Evolutionary conservation across 1,140 invertebrate species (phyloP).

Genomic region (Dufourea novaeangliae): DNA sequence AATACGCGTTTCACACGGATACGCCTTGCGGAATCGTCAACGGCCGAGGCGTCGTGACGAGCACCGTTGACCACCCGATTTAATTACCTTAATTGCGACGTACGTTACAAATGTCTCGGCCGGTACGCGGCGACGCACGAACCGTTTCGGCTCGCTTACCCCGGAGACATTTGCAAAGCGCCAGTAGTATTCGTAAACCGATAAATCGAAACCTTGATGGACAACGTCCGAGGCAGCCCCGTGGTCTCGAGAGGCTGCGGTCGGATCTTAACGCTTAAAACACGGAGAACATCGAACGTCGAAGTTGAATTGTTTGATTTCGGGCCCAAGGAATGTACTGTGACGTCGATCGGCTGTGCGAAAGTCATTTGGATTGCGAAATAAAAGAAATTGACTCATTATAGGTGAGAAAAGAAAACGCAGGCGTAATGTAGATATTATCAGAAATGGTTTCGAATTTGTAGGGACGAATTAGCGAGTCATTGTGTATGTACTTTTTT

Average conservation of each 20-base stretch:
- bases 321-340: too few relatives aligned
- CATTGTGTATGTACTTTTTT: too few relatives aligned
- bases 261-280: conserved; percentile 19
- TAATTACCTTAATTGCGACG: conserved; percentile 71
- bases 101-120: conserved; percentile 80
- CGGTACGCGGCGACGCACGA: conserved; percentile 15
- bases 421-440: too few relatives aligned
- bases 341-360: too few relatives aligned
- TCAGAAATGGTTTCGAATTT: too few relatives aligned
- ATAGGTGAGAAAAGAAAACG: too few relatives aligned
- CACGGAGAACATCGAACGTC: neutral
- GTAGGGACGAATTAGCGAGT: too few relatives aligned
- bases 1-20: conserved; percentile 20
- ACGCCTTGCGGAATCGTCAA: conserved; percentile 49
- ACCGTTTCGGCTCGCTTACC: conserved; percentile 39
- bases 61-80: conserved; percentile 34
- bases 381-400: too few relatives aligned
- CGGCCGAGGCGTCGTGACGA: conserved; percentile 49
- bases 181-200: neutral
- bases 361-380: too few relatives aligned
- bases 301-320: too few relatives aligned
- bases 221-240: neutral
- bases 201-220: neutral
- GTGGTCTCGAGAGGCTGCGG: too few relatives aligned
- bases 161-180: conserved; percentile 79